These are phyloP conservation scores for Heliconius hewitsoni DNA, from an alignment of 1,140 invertebrate genomes.

Conservation along the genomic window DNA sequence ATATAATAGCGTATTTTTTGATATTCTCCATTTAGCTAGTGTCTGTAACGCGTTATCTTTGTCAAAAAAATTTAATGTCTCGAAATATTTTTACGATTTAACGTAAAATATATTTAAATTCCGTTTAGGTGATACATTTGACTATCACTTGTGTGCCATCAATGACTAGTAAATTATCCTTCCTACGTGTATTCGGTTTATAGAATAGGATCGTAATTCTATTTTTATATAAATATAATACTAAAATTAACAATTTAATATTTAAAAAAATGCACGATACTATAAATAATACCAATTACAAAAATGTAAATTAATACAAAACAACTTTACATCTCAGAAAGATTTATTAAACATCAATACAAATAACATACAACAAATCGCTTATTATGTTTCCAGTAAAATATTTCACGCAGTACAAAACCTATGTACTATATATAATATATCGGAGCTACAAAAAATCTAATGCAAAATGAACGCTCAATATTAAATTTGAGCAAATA, in stretches of 20 bases:
- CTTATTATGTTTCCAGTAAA: slow-evolving; percentile 50
- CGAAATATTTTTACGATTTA: no score
- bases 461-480: slow-evolving; percentile 39
- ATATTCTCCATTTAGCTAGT: no score
- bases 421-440: slow-evolving; percentile 49
- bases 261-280: background rate
- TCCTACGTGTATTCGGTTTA: no score
- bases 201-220: no score
- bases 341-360: slow-evolving; percentile 60
- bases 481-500: slow-evolving; percentile 50
- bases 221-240: no score
- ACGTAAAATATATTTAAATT: no score
- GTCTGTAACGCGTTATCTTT: no score
- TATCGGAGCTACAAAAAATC: slow-evolving; percentile 47
- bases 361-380: slow-evolving; percentile 52
- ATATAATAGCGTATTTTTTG: no score
- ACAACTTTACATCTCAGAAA: slow-evolving; percentile 46
- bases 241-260: background rate
- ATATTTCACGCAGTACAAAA: slow-evolving; percentile 45
- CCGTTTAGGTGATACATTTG: no score
- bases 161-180: no score
- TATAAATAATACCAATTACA: background rate
- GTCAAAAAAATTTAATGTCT: no score
- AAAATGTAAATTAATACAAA: slow-evolving; percentile 24
- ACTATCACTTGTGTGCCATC: no score